Evolutionary conservation across 2,888 invertebrate species (phyloP), one percentile per base, ranked within the genome.

Genomic region (Rhopalosiphum nymphaeae): DNA sequence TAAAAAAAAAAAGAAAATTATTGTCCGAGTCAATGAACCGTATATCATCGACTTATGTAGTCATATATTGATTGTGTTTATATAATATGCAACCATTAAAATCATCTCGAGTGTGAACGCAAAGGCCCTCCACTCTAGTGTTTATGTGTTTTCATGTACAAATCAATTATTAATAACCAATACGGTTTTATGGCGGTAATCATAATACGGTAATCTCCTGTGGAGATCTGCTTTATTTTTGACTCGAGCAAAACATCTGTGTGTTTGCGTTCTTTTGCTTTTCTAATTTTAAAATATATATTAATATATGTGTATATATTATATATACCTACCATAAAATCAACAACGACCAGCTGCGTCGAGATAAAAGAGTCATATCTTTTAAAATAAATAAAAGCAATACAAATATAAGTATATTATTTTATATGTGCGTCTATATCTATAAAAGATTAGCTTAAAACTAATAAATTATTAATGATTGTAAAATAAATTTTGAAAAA

Each of bases 191-290:
- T 88, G 44, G n/a, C 29, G 21, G 84, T 53, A 56, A 84, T 89
- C 61, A 89, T 89, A 88, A 88, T 84, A 92, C 61, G 56, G 9
- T 85, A 93, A 93, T 90, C 90, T 85, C 93, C 93, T 61, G 93
- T 53, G 93, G 93, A 56, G 93, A 89, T 85, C 61, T 67, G 78
- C 84, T 93, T 93, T 86, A 90, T 90, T 90, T 85, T 78, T 89
- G 89, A 78, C 89, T 93, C 93, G 89, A 56, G 89, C 53, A 29
- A 89, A 93, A 84, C 89, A 93, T 90, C 89, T 89, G 93, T 93
- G 89, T 85, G 84, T 61, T 61, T 49, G 92, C 57, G 91, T 61
- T 61, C 46, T 93, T 89, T 93, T 44, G 56, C 85, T 90, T 93
- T 89, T 90, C 84, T 89, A 93, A 89, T 89, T 89, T 93, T 84